These are phyloP conservation scores for Porphyrio hochstetteri DNA, from an alignment of 2,113 vertebrate species.

Conservation along the genomic window DNA sequence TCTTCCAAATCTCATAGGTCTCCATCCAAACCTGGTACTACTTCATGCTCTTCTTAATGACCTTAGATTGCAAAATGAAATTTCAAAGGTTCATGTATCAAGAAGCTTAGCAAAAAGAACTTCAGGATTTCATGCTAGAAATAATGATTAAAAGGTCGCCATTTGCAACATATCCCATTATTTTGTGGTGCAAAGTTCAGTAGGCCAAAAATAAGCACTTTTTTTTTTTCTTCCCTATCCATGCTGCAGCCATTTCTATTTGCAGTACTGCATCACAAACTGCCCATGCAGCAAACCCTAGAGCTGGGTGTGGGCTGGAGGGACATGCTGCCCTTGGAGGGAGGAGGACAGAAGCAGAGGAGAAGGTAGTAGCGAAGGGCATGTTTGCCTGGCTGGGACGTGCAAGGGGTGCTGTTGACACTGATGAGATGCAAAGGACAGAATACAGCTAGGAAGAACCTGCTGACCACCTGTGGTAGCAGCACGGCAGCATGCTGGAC, in stretches of 20 bases:
- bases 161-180: background rate
- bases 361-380: background rate
- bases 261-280: background rate
- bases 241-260: background rate
- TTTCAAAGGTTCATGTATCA: background rate
- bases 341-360: background rate
- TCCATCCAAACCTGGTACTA: too few species aligned
- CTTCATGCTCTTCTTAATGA: background rate
- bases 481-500: background rate
- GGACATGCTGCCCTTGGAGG: background rate
- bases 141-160: background rate
- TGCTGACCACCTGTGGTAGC: background rate
- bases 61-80: background rate
- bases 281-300: rapidly evolving
- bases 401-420: background rate
- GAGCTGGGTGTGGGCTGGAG: background rate
- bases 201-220: background rate
- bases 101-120: background rate
- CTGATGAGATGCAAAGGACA: background rate
- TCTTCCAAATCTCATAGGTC: background rate
- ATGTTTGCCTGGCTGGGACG: background rate
- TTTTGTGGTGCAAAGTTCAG: background rate
- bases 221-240: background rate
- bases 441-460: background rate
- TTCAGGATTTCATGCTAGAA: background rate